Conservation (phyloP, 2,113 vertebrate genomes). For the Leuciscus idus region DNA sequence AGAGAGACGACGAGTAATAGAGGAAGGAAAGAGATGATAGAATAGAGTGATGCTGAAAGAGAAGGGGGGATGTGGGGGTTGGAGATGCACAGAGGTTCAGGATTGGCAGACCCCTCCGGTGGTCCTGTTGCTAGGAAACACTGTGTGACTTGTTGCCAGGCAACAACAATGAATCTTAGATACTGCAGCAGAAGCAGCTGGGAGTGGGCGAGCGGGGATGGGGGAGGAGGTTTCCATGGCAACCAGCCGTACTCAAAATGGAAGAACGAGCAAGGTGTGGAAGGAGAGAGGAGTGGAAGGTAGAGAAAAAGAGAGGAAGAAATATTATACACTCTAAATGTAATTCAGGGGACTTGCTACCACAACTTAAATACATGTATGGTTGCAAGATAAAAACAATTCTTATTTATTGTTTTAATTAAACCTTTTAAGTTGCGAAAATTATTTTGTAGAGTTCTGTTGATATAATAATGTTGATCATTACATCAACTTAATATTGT, state of each 20-base stretch:
- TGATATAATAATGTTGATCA: neutral
- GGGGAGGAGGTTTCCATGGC: constrained; percentile 75
- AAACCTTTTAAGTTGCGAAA: neutral
- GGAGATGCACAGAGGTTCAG: constrained; percentile 71
- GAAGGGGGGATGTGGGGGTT: constrained; percentile 54
- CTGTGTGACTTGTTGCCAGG: constrained; percentile 80
- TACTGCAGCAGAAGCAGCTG: constrained; percentile 75
- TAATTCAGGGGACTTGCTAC: neutral
- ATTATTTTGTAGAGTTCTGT: neutral
- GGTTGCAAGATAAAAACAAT: too few relatives aligned
- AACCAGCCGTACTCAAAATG: constrained; percentile 73
- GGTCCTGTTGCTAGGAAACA: constrained; percentile 81
- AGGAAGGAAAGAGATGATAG: constrained; percentile 6
- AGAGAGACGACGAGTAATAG: constrained; percentile 13
- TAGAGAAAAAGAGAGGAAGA: constrained; percentile 33
- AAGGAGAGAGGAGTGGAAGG: constrained; percentile 43
- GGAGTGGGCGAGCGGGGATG: constrained; percentile 70
- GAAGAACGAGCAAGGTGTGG: constrained; percentile 59
- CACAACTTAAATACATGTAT: neutral
- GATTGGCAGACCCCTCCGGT: constrained; percentile 79
- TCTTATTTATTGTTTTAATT: neutral
- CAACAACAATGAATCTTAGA: constrained; percentile 76
- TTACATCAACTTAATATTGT: neutral
- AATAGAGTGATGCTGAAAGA: constrained; percentile 36
- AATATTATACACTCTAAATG: neutral